Conservation (phyloP, 1,140 invertebrate species). For the Monochamus saltuarius region DNA sequence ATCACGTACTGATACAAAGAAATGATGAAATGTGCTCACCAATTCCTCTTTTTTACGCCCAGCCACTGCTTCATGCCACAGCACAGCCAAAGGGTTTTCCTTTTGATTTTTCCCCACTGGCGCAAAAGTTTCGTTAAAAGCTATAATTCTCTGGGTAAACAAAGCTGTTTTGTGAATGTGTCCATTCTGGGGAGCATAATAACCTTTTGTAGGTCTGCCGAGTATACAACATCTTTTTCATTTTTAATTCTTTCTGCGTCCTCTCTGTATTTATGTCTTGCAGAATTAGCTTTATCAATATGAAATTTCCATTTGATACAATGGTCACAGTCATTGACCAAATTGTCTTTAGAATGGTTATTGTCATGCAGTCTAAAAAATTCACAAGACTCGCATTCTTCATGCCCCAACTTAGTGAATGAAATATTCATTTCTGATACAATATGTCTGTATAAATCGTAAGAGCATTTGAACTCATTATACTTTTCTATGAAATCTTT, state of each 20-base stretch:
- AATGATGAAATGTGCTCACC: too few relatives aligned
- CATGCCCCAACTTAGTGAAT: slow-evolving; percentile 19
- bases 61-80: too few relatives aligned
- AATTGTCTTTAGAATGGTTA: slow-evolving; percentile 11
- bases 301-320: slow-evolving; percentile 19
- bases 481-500: slow-evolving; percentile 21
- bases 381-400: slow-evolving; percentile 18
- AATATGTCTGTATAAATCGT: slow-evolving; percentile 24
- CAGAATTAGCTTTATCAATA: slow-evolving; percentile 10
- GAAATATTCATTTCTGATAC: slow-evolving; percentile 21
- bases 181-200: too few relatives aligned
- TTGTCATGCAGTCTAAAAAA: slow-evolving; percentile 18
- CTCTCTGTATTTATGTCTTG: slow-evolving; percentile 24
- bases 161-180: background rate
- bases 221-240: slow-evolving; percentile 18
- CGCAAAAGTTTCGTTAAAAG: background rate
- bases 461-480: slow-evolving; percentile 20
- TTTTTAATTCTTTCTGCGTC: slow-evolving; percentile 15
- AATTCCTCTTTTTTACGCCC: too few relatives aligned
- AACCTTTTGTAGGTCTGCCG: slow-evolving; percentile 22
- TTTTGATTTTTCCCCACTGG: too few relatives aligned
- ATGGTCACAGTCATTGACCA: slow-evolving; percentile 3
- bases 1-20: too few relatives aligned
- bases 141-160: too few relatives aligned
- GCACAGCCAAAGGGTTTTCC: too few relatives aligned